phyloP scores from a whole-genome alignment of 2,797 vertebrate species.

The Arrhamphus sclerolepis region DNA sequence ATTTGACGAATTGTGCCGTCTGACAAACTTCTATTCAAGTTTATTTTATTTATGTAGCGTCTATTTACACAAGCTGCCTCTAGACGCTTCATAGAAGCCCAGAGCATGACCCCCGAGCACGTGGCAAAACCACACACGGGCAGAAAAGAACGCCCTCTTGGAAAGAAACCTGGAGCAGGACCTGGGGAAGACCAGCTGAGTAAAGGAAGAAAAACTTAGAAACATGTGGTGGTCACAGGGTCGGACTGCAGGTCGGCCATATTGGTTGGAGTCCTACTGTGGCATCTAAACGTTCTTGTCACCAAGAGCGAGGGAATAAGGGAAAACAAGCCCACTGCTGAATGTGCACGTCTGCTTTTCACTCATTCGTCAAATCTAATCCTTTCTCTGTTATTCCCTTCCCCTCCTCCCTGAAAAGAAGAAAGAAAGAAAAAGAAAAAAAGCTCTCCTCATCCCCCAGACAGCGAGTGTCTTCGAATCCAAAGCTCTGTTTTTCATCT shows the following conservation, averaged over 20 bases:
- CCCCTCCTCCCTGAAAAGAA: not conserved
- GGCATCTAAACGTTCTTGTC: no score
- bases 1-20: constrained; percentile 74
- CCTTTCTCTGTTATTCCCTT: constrained; percentile 8
- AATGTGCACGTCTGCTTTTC: constrained; percentile 9
- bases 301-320: constrained; percentile 36
- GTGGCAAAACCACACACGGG: no score
- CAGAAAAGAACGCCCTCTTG: no score
- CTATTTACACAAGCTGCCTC: no score
- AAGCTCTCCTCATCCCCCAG: constrained; percentile 29
- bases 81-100: no score
- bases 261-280: no score
- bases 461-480: constrained; percentile 53
- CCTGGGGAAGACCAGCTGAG: no score
- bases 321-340: constrained; percentile 54
- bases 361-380: constrained; percentile 37
- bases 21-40: constrained; percentile 66
- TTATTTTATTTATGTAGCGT: no score
- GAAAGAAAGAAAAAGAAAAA: constrained; percentile 1
- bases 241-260: no score
- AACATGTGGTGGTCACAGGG: no score
- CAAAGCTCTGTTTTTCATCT: constrained; percentile 64
- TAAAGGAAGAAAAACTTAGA: constrained; percentile 57
- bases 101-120: no score
- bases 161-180: no score